phyloP scores from a whole-genome alignment of 2,888 invertebrate species.

The Pterostichus madidus region DNA sequence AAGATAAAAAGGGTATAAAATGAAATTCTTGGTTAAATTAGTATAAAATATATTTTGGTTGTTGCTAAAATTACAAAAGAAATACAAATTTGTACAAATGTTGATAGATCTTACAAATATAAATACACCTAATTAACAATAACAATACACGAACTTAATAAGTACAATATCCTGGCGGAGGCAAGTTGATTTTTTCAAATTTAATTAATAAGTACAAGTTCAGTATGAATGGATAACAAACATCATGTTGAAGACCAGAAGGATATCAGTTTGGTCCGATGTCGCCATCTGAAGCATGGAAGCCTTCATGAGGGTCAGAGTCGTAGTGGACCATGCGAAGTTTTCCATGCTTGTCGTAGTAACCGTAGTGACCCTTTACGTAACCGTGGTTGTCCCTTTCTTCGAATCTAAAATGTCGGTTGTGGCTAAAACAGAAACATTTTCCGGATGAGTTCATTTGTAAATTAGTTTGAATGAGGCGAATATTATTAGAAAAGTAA shows the following conservation, averaged over 20 bases:
- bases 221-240: slow-evolving; percentile 58
- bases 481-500: slow-evolving; percentile 5
- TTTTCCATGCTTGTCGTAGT: slow-evolving; percentile 87
- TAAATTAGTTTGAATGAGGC: not conserved
- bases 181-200: too few species aligned
- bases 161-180: too few species aligned
- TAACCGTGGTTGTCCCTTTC: slow-evolving; percentile 87
- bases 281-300: slow-evolving; percentile 78
- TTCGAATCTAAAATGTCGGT: slow-evolving; percentile 89
- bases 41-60: slow-evolving; percentile 66
- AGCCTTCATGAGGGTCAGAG: slow-evolving; percentile 86
- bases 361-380: slow-evolving; percentile 90
- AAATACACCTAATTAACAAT: slow-evolving; percentile 66
- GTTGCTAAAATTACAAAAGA: slow-evolving; percentile 63
- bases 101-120: slow-evolving; percentile 57
- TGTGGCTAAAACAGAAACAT: slow-evolving; percentile 81
- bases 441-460: slow-evolving; percentile 3
- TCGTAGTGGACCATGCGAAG: slow-evolving; percentile 87
- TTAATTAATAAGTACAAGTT: slow-evolving; percentile 52
- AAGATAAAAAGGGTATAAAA: too few species aligned
- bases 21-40: slow-evolving; percentile 31
- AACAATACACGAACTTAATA: slow-evolving; percentile 63
- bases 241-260: not conserved
- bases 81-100: slow-evolving; percentile 61
- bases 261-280: slow-evolving; percentile 57